Conservation (phyloP, 2,888 invertebrate species). For the Merodon equestris region DNA sequence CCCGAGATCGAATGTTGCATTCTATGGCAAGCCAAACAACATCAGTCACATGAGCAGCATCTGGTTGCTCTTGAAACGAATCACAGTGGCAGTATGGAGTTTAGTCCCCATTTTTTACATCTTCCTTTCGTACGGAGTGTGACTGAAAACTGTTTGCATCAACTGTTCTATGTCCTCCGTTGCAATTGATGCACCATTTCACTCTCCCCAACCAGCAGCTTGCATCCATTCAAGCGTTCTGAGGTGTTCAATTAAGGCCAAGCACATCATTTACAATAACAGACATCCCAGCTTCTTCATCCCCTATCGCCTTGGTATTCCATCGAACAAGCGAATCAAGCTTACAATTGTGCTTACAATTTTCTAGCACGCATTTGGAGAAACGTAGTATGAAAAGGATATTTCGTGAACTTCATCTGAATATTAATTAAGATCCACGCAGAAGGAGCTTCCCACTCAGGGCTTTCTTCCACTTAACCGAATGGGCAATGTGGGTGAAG, state of each 20-base stretch:
- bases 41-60: constrained; percentile 29
- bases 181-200: too few relatives aligned
- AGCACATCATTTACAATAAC: constrained; percentile 56
- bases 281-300: constrained; percentile 30
- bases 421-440: constrained; percentile 64
- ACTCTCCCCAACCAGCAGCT: background rate
- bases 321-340: too few relatives aligned
- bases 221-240: constrained; percentile 39
- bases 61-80: background rate
- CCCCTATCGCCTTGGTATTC: constrained; percentile 7
- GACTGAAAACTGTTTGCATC: background rate
- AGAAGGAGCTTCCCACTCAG: constrained; percentile 26
- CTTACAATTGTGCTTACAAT: constrained; percentile 51
- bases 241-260: constrained; percentile 60
- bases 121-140: background rate
- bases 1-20: constrained; percentile 35
- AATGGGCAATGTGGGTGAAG: constrained; percentile 9
- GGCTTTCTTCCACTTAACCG: constrained; percentile 30
- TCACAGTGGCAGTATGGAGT: background rate
- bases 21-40: constrained; percentile 38
- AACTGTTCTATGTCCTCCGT: too few relatives aligned
- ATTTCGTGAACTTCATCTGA: constrained; percentile 37
- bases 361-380: constrained; percentile 40
- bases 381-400: background rate
- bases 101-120: too few relatives aligned